A percentile compares a stretch with the other conserved stretches of the same genome.
Conservation (phyloP, 1,140 invertebrate species). For the Philaenus spumarius region DNA sequence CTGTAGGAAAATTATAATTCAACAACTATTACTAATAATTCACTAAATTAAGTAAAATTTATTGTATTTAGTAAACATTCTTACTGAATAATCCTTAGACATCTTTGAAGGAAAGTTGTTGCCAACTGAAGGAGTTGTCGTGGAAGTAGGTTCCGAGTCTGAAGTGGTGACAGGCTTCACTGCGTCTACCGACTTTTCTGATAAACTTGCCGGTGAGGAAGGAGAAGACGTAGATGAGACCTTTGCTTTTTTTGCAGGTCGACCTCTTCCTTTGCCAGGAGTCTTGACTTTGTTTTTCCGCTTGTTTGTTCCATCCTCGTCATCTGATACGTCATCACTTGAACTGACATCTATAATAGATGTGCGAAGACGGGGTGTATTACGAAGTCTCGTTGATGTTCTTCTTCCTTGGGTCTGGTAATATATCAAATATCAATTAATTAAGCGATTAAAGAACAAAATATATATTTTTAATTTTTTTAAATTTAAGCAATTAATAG, state of each 20-base stretch:
- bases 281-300: not conserved
- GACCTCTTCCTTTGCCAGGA: not conserved
- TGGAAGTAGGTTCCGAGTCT: slow-evolving; percentile 10
- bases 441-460: too few relatives aligned
- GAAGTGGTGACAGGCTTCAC: not conserved
- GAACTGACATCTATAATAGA: slow-evolving; percentile 8
- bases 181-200: too few relatives aligned
- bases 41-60: not conserved
- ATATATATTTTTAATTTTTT: too few relatives aligned
- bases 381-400: not conserved
- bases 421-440: too few relatives aligned
- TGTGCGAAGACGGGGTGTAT: not conserved
- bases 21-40: too few relatives aligned
- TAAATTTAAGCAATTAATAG: too few relatives aligned
- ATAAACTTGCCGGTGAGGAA: too few relatives aligned
- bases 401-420: slow-evolving; percentile 9
- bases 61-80: not conserved
- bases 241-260: not conserved
- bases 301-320: not conserved
- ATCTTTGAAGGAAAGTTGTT: not conserved
- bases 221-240: not conserved
- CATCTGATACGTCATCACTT: slow-evolving; percentile 14
- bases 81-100: slow-evolving; percentile 2
- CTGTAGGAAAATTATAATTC: too few relatives aligned
- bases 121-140: not conserved